Evolutionary conservation across 2,113 vertebrate genomes (phyloP), one percentile per base, ranked within the genome.

Genomic region (Excalfactoria chinensis): DNA sequence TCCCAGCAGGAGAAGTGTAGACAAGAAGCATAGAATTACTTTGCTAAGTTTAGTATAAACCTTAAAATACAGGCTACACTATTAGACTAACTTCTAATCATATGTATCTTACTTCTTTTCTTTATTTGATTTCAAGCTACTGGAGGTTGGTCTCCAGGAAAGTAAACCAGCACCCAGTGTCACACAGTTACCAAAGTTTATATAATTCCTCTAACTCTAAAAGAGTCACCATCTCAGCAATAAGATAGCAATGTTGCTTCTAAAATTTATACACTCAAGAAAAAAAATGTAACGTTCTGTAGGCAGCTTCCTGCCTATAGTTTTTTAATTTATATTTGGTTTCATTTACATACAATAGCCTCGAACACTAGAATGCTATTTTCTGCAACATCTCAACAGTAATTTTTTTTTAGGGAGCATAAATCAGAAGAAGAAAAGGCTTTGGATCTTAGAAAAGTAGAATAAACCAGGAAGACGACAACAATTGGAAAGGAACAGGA

Each of bases 381-480:
- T 89, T 49, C 49, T 67, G 15, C 13, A 78, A 41, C 34, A 58
- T 20, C 72, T 86, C 43, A 41, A 9, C 5, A n/a, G 20, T 12
- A 43, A n/a, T 58, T 17, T 22, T 20, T 46, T 46, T 22, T 34
- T 14, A 68, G 35, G 35, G 13, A 83, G 59, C 6, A 37, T 0
- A 2, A 86, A 68, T 72, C 59, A 67, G 84, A 30, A 89, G 20
- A 48, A 91, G 51, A 67, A 79, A 59, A 70, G 16, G 19, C 10
- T 64, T 63, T 41, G 34, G 15, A 12, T 86, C 76, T 41, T 30
- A 83, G 78, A 73, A 60, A 91, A 84, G 88, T 20, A 46, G 9
- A 84, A 89, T 23, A 69, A n/a, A 82, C 64, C 58, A 81, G 34
- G 73, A 85, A n/a, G 80, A 95, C 70, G 18, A 77, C 66, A 73